Conservation (phyloP, 2,113 vertebrate species). For the Sclerurus mexicanus region DNA sequence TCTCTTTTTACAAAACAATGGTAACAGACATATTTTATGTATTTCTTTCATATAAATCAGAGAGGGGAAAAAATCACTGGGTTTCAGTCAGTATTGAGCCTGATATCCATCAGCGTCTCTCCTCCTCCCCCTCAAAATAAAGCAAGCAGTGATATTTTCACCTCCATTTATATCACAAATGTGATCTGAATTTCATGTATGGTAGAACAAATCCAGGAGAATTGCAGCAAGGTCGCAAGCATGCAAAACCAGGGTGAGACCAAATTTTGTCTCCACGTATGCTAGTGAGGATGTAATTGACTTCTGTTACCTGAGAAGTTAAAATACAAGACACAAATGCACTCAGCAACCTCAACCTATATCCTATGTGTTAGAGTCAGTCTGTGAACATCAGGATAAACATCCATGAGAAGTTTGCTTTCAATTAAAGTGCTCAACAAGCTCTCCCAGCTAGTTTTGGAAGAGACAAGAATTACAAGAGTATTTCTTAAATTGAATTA, state of each 20-base stretch:
- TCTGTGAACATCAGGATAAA: neutral
- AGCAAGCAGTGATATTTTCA: neutral
- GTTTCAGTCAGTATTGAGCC: neutral
- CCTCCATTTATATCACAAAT: neutral
- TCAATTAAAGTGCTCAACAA: neutral
- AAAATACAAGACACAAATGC: neutral
- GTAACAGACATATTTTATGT: neutral
- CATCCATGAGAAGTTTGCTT: neutral
- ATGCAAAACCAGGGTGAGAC: neutral
- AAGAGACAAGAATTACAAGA: neutral
- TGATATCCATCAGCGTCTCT: rapidly evolving
- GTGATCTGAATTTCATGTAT: neutral
- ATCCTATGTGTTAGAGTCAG: neutral
- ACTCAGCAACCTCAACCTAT: neutral
- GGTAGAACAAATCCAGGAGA: neutral
- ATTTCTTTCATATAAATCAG: neutral
- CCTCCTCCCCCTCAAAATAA: neutral
- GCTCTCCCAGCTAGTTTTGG: neutral
- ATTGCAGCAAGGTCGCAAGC: neutral
- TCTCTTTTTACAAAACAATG: neutral
- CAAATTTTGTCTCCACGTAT: neutral
- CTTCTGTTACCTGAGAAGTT: neutral
- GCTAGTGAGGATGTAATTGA: rapidly evolving
- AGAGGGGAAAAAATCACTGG: neutral
- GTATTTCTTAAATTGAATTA: neutral